Evolutionary conservation across 2,888 invertebrate genomes (phyloP).

Genomic region (Parnassius apollo): DNA sequence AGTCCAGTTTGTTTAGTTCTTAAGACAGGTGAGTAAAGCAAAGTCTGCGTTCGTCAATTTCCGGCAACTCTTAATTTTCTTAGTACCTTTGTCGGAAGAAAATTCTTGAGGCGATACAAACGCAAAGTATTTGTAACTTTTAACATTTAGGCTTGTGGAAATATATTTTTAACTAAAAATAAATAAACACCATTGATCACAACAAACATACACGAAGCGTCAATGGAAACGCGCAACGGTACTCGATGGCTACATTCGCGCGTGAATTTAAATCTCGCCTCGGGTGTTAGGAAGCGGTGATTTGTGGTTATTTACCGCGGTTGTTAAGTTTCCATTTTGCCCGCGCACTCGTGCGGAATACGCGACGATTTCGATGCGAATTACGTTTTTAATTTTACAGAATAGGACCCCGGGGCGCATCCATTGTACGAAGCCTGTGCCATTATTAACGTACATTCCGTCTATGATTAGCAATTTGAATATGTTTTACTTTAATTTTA

Average conservation of each 20-base stretch:
- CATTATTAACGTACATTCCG: constrained; percentile 29
- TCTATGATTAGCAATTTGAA: constrained; percentile 34
- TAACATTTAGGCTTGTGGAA: no score
- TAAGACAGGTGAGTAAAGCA: no score
- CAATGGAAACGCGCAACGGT: constrained; percentile 48
- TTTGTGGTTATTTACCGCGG: constrained; percentile 80
- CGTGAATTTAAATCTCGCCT: constrained; percentile 77
- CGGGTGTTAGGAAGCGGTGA: constrained; percentile 75
- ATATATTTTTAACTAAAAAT: no score
- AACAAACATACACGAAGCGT: constrained; percentile 4
- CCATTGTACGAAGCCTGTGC: constrained; percentile 28
- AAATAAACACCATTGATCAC: no score
- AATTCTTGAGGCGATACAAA: no score
- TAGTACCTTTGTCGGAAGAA: no score
- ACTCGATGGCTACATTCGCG: constrained; percentile 58
- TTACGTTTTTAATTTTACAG: constrained; percentile 73
- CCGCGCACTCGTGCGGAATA: constrained; percentile 66
- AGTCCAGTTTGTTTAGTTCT: no score
- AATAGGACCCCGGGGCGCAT: constrained; percentile 50
- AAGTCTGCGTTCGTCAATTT: no score
- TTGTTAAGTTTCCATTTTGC: constrained; percentile 77
- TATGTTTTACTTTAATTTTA: constrained; percentile 23
- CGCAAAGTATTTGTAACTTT: no score
- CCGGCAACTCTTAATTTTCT: no score
- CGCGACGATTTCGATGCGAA: constrained; percentile 69